These are phyloP conservation scores for Drosophila neonasuta DNA, from an alignment of 2,888 invertebrate genomes.

Conservation along the genomic window DNA sequence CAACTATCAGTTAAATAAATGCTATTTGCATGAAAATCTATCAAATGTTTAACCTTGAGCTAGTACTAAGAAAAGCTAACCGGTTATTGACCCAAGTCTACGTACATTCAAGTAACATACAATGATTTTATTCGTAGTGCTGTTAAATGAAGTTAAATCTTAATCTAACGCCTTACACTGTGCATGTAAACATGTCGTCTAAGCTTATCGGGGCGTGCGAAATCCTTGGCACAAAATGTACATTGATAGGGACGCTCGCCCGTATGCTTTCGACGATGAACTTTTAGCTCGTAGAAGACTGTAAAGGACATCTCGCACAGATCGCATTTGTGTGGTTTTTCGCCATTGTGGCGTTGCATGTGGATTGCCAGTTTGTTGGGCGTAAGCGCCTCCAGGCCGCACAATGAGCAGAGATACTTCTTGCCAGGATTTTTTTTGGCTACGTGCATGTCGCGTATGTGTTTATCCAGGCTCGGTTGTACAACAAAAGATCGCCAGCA, in stretches of 20 bases:
- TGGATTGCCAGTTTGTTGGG: constrained; percentile 86
- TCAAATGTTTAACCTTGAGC: neutral
- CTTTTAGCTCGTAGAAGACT: constrained; percentile 85
- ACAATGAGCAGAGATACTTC: constrained; percentile 83
- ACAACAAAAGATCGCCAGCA: constrained; percentile 83
- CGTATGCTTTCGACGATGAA: constrained; percentile 85
- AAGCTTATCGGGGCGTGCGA: constrained; percentile 84
- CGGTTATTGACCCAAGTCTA: neutral
- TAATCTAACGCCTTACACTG: constrained; percentile 54
- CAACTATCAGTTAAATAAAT: neutral
- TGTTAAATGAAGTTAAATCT: neutral
- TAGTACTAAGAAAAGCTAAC: neutral
- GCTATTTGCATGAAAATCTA: neutral
- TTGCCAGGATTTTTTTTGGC: constrained; percentile 66
- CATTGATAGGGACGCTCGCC: constrained; percentile 85
- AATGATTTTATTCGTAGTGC: constrained; percentile 14
- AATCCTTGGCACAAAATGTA: constrained; percentile 82
- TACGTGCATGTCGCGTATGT: constrained; percentile 67
- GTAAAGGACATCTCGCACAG: constrained; percentile 86
- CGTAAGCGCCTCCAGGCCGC: constrained; percentile 84
- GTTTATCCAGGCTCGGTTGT: constrained; percentile 68
- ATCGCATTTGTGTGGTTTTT: constrained; percentile 86
- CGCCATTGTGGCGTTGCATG: constrained; percentile 87
- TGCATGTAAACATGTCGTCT: constrained; percentile 66
- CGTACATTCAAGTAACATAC: neutral